Percentiles rank a stretch among this genome's conserved stretches.
These are phyloP conservation scores for Lasaia peninsularis DNA, from an alignment of 1,140 invertebrate genomes.

Conservation along the genomic window DNA sequence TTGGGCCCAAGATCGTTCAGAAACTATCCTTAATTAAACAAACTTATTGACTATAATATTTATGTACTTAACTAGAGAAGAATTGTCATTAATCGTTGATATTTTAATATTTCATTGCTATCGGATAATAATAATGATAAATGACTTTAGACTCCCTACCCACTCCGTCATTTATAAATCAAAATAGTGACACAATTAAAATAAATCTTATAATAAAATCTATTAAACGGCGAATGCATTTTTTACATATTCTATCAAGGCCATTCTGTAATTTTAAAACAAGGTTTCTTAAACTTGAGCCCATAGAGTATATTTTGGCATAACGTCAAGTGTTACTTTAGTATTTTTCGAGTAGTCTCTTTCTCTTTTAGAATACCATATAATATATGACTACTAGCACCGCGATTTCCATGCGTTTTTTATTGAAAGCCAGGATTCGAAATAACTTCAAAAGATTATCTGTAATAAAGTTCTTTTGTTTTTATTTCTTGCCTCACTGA, in stretches of 20 bases:
- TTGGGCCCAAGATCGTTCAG: not conserved
- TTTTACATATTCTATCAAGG: constrained; percentile 1
- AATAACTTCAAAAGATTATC: no score
- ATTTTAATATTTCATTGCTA: constrained; percentile 10
- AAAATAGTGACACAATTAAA: constrained; percentile 25
- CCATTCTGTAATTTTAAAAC: constrained; percentile 6
- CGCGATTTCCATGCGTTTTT: no score
- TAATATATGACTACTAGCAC: no score
- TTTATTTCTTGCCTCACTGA: no score
- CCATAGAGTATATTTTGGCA: no score
- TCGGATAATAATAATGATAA: not conserved
- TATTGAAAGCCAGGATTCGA: no score
- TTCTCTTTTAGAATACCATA: no score
- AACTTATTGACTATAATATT: constrained; percentile 3
- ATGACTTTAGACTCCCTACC: not conserved
- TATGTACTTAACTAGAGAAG: not conserved
- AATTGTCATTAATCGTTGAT: constrained; percentile 12
- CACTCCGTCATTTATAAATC: constrained; percentile 5
- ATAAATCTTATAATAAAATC: constrained; percentile 58
- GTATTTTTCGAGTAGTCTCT: no score
- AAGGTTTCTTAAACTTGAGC: not conserved
- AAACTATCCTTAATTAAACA: not conserved
- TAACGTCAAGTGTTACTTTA: no score
- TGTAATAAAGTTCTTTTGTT: no score
- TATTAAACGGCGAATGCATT: constrained; percentile 20